phyloP scores from a whole-genome alignment of 1,140 invertebrate species.

The Sycophila sp. region DNA sequence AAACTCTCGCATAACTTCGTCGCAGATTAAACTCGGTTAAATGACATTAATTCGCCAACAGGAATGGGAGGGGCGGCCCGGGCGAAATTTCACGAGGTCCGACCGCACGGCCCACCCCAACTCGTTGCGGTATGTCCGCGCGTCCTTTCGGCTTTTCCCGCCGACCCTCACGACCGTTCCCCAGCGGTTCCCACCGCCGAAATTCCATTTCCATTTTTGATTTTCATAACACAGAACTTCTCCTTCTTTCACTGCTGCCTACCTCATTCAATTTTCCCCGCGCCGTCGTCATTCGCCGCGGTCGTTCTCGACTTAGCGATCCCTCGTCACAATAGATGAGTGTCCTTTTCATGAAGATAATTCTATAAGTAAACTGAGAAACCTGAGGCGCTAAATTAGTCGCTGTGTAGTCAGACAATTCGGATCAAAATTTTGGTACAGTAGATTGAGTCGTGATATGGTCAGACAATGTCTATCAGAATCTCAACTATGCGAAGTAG shows the following conservation, averaged over 20 bases:
- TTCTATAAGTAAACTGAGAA: no score
- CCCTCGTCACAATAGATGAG: no score
- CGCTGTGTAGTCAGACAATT: no score
- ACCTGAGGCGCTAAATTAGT: no score
- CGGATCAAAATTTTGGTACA: no score
- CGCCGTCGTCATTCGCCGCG: not conserved
- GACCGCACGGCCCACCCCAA: not conserved
- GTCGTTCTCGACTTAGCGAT: no score
- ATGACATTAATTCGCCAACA: slow-evolving; percentile 30
- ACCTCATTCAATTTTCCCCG: not conserved
- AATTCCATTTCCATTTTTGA: slow-evolving; percentile 23
- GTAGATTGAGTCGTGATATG: no score
- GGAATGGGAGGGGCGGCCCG: slow-evolving; percentile 15
- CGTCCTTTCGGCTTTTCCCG: slow-evolving; percentile 14
- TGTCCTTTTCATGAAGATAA: no score
- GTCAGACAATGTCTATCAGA: no score
- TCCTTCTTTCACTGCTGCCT: not conserved
- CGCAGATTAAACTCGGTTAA: slow-evolving; percentile 34
- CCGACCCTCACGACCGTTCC: not conserved
- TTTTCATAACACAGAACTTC: not conserved
- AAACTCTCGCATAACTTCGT: slow-evolving; percentile 13
- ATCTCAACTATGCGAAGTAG: no score
- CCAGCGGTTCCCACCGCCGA: not conserved
- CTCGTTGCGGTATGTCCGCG: slow-evolving; percentile 18
- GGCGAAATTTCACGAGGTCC: slow-evolving; percentile 26